Base-by-base conservation (phyloP, 2,888 invertebrate genomes). In the Therioaphis trifolii region DNA sequence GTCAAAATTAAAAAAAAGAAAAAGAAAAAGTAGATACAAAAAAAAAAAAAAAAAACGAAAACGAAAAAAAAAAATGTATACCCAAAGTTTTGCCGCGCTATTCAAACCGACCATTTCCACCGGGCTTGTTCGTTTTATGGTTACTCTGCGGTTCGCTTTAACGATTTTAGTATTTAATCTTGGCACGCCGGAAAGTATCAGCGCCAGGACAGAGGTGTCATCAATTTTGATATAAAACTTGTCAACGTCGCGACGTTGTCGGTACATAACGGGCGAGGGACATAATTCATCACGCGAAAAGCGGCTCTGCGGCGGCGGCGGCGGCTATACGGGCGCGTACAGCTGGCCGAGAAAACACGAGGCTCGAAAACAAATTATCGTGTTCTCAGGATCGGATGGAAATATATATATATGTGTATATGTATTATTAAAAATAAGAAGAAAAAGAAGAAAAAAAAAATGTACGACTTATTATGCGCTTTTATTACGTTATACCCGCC, bases 111-210 rank as follows among this genome's bases (percentile, higher is more conserved):
- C 27, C 14, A 61, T 66, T 63, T 63, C 46, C 66, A 66, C 24
- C 18, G 15, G 58, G 58, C 29, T 58, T 27, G 79, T 79, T 72
- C 29, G 12, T 80, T 80, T 80, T 72, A 24, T 24, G 72, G 69
- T 80, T 72, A 72, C 80, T 49, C 24, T 40, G 74, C 63, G 74
- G 35, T 74, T 82, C 40, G 52, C 82, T 74, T 49, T 82, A 63
- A 82, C 82, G 74, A 82, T 82, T 82, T 82, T 74, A 82, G 82
- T 35, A 74, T 82, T 82, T 82, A 82, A 82, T 74, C 82, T 82
- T 52, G 40, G 40, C 35, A 52, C 49, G 74, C n/a, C 49, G 58
- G 71, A 71, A 71, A 80, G 49, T 49, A 49, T 46, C 35, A 15
- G 18, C 11, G 43, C 7, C 27, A 35, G 5, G 24, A 63, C 52